Evolutionary conservation across 1,140 invertebrate species (phyloP), one percentile per base, ranked within the genome.

Genomic region (Mya arenaria): DNA sequence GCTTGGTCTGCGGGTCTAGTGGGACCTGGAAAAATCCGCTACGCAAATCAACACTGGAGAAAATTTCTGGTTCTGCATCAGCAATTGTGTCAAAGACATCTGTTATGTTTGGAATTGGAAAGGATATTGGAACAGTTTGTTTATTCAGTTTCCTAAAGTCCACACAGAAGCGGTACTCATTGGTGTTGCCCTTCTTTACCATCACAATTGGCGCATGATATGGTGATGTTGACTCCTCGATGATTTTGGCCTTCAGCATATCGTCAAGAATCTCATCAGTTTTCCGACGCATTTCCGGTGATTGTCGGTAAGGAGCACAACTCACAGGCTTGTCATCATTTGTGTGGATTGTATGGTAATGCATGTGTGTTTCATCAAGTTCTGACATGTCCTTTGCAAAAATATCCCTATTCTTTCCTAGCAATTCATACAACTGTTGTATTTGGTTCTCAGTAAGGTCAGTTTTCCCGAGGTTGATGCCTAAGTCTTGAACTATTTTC

Each of bases 131-230:
- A 34, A 56, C 19, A 3, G 85, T 86, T 3, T 81, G 39, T 2
- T 48, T 19, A 28, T 88, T 88, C 0, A 88, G 72, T 34, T 77
- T 78, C 5, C 82, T 56, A 44, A 82, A 88, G 77, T 86, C 83
- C n/a, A 84, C 68, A n/a, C n/a, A n/a, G n/a, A n/a, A n/a, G n/a
- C n/a, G n/a, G n/a, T n/a, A n/a, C n/a, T n/a, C n/a, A n/a, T n/a
- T n/a, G n/a, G n/a, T n/a, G n/a, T n/a, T n/a, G n/a, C n/a, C n/a
- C n/a, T n/a, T n/a, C n/a, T n/a, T n/a, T n/a, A n/a, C n/a, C n/a
- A n/a, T n/a, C n/a, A n/a, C n/a, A n/a, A n/a, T n/a, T n/a, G n/a
- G n/a, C n/a, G n/a, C n/a, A n/a, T n/a, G n/a, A n/a, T n/a, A n/a
- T n/a, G n/a, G n/a, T n/a, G n/a, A n/a, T n/a, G n/a, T n/a, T n/a